These are phyloP conservation scores for Tipula helvola DNA, from an alignment of 2,888 invertebrate genomes.

Conservation along the genomic window DNA sequence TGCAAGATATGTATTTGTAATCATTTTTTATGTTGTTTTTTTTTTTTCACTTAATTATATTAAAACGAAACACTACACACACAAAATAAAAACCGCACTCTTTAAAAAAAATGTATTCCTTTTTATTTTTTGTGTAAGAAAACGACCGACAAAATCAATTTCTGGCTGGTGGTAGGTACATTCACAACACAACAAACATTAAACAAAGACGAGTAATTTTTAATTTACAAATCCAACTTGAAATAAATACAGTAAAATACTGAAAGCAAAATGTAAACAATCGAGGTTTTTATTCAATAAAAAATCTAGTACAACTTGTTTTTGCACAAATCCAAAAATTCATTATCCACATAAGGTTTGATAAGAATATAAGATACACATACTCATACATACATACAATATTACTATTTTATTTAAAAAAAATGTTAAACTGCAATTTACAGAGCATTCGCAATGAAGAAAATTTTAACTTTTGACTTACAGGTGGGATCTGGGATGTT, in stretches of 20 bases:
- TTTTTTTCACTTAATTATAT: background rate
- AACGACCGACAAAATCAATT: background rate
- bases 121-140: background rate
- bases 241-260: background rate
- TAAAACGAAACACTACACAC: background rate
- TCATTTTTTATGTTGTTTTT: background rate
- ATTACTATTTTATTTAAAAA: no score
- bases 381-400: no score
- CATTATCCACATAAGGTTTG: no score
- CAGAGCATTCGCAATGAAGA: no score
- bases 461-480: no score
- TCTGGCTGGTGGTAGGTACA: background rate
- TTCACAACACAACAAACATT: background rate
- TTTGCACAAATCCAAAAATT: background rate
- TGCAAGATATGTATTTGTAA: constrained; percentile 46
- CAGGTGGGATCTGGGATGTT: no score
- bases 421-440: no score
- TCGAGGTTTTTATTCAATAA: background rate
- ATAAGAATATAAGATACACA: no score
- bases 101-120: background rate
- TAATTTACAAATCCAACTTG: background rate
- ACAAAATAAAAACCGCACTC: background rate
- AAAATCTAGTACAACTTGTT: background rate
- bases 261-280: background rate
- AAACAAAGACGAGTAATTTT: background rate